These are phyloP conservation scores for Caenorhabditis panamensis DNA, from an alignment of 2,888 invertebrate genomes.

Conservation along the genomic window DNA sequence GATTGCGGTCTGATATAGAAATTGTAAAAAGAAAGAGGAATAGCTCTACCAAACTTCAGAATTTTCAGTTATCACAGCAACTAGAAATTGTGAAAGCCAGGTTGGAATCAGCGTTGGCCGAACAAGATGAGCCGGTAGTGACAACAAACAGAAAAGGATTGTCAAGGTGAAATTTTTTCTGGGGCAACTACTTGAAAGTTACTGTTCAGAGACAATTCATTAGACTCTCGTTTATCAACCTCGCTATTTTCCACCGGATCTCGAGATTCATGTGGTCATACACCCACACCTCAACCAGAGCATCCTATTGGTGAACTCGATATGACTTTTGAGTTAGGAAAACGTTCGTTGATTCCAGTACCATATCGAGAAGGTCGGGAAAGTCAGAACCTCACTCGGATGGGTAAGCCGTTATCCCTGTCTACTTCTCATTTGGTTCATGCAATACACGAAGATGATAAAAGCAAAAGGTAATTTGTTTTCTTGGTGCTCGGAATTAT, in stretches of 20 bases:
- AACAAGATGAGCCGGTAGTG: conserved; percentile 32
- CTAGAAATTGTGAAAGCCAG: conserved; percentile 64
- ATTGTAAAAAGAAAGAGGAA: conserved; percentile 35
- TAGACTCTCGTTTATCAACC: conserved; percentile 67
- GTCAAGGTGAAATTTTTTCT: conserved; percentile 23
- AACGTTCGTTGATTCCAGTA: conserved; percentile 10
- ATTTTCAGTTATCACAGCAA: conserved; percentile 63
- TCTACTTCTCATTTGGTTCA: conserved; percentile 49
- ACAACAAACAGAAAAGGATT: conserved; percentile 29
- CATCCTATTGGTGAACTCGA: conserved; percentile 20
- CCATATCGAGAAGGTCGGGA: conserved; percentile 12
- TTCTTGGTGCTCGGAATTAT: neutral
- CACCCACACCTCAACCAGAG: conserved; percentile 61
- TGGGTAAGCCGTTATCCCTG: conserved; percentile 48
- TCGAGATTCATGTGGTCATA: conserved; percentile 46
- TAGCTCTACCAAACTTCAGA: neutral
- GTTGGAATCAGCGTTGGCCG: conserved; percentile 54
- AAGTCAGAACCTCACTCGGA: conserved; percentile 4
- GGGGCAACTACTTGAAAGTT: neutral
- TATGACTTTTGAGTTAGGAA: neutral
- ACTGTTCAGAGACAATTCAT: conserved; percentile 54
- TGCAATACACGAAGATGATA: neutral
- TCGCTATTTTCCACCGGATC: conserved; percentile 60
- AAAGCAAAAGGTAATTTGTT: neutral
- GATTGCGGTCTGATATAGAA: conserved; percentile 64